Percentiles rank a stretch among this genome's conserved stretches.
phyloP scores from a whole-genome alignment of 2,797 vertebrate genomes.

The Scleropages formosus region DNA sequence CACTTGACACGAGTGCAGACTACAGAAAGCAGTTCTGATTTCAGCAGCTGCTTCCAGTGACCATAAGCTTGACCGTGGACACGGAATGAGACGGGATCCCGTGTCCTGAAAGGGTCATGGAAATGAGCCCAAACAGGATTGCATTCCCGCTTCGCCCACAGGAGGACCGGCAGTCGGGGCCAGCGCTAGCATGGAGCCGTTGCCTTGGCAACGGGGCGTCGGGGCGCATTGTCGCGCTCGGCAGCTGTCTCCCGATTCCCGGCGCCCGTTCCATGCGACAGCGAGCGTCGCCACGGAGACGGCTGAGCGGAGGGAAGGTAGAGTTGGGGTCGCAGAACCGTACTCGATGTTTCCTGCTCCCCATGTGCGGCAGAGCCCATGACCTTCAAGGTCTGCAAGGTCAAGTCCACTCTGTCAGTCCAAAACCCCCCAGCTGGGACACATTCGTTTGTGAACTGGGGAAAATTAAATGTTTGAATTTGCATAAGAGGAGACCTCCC shows the following conservation, averaged over 20 bases:
- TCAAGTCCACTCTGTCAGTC: neutral
- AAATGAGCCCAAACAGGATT: too few relatives aligned
- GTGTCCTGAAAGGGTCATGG: neutral
- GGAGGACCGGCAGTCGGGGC: constrained; percentile 16
- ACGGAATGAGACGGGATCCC: neutral
- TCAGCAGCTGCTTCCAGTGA: neutral
- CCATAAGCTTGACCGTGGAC: neutral
- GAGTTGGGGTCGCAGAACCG: neutral
- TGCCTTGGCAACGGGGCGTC: constrained; percentile 27
- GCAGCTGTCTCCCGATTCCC: constrained; percentile 27
- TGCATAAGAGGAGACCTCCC: neutral
- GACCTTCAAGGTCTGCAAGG: constrained; percentile 13
- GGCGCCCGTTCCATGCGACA: too few relatives aligned
- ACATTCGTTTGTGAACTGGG: neutral
- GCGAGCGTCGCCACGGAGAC: neutral
- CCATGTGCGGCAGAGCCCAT: neutral
- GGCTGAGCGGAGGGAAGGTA: neutral
- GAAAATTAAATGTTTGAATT: neutral
- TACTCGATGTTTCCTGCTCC: neutral
- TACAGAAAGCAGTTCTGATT: too few relatives aligned
- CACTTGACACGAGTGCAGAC: too few relatives aligned
- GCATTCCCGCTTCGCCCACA: too few relatives aligned
- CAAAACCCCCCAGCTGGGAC: neutral
- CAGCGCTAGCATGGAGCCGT: constrained; percentile 30
- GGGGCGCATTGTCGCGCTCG: constrained; percentile 21